phyloP scores from a whole-genome alignment of 2,113 vertebrate genomes.

The Chroicocephalus ridibundus region DNA sequence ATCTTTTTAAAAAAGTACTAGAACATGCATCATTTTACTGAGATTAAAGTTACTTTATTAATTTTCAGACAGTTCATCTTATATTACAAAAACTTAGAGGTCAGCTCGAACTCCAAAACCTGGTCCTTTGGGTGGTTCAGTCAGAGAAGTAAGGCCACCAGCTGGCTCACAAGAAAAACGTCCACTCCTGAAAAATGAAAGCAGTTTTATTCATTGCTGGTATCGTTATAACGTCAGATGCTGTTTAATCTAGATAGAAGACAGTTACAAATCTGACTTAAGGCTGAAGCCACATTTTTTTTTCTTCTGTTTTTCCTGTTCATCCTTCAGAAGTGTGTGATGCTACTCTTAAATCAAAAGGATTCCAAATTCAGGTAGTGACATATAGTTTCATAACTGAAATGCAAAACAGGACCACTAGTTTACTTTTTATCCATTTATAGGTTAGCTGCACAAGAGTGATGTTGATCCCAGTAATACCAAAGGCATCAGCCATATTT shows the following conservation, averaged over 20 bases:
- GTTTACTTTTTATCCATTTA: background rate
- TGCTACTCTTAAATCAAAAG: background rate
- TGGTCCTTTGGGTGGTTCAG: constrained; percentile 90
- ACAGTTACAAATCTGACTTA: background rate
- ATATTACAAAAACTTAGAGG: constrained; percentile 78
- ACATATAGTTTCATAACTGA: background rate
- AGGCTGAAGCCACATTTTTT: background rate
- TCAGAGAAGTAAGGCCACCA: constrained; percentile 91
- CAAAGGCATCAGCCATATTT: background rate
- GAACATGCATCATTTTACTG: background rate
- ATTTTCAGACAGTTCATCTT: constrained; percentile 39
- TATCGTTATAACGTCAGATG: background rate
- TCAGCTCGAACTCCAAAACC: constrained; percentile 91
- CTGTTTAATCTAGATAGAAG: background rate
- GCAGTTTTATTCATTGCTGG: background rate
- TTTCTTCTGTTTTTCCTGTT: background rate
- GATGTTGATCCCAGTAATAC: background rate
- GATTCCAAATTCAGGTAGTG: background rate
- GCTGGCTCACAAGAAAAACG: constrained; percentile 98
- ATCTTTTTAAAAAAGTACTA: background rate
- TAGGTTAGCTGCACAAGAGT: background rate
- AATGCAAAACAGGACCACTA: background rate
- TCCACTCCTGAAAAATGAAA: constrained; percentile 77
- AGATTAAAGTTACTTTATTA: constrained; percentile 46
- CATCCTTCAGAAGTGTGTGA: background rate